Percentiles rank a stretch among this genome's conserved stretches.
These are phyloP conservation scores for Babylonia areolata DNA, from an alignment of 1,140 invertebrate species.

Conservation along the genomic window DNA sequence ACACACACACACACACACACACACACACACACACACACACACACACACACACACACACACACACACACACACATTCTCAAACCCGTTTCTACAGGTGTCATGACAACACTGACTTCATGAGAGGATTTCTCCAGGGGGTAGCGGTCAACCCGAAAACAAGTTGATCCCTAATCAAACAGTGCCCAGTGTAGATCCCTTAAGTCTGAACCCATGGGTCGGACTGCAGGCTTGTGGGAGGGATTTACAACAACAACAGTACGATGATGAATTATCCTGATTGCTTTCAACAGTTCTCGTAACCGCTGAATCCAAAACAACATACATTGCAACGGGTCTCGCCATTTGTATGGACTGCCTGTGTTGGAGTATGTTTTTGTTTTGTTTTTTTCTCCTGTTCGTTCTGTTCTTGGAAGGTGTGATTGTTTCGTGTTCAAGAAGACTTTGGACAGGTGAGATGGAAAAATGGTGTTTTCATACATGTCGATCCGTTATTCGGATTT, in stretches of 20 bases:
- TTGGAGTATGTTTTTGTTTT: too few relatives aligned
- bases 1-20: slow-evolving; percentile 9
- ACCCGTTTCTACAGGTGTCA: background rate
- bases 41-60: background rate
- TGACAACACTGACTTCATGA: background rate
- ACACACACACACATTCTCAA: background rate
- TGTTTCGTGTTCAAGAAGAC: too few relatives aligned
- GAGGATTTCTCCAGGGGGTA: background rate
- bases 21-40: background rate
- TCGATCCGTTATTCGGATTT: too few relatives aligned
- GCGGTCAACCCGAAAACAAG: background rate
- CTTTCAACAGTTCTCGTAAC: background rate
- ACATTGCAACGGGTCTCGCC: too few relatives aligned
- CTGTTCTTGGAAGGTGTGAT: too few relatives aligned
- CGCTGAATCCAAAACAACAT: background rate
- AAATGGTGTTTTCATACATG: too few relatives aligned
- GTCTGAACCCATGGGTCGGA: background rate
- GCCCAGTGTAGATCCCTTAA: background rate
- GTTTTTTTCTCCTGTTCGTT: too few relatives aligned
- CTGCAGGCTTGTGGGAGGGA: too few relatives aligned
- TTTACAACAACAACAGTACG: background rate
- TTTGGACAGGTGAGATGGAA: too few relatives aligned
- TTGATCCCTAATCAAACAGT: slow-evolving; percentile 11
- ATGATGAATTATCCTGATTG: background rate
- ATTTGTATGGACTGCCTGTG: too few relatives aligned